A percentile compares a stretch with the other conserved stretches of the same genome.
phyloP scores from a whole-genome alignment of 2,888 invertebrate genomes.

The Nephrotoma appendiculata region DNA sequence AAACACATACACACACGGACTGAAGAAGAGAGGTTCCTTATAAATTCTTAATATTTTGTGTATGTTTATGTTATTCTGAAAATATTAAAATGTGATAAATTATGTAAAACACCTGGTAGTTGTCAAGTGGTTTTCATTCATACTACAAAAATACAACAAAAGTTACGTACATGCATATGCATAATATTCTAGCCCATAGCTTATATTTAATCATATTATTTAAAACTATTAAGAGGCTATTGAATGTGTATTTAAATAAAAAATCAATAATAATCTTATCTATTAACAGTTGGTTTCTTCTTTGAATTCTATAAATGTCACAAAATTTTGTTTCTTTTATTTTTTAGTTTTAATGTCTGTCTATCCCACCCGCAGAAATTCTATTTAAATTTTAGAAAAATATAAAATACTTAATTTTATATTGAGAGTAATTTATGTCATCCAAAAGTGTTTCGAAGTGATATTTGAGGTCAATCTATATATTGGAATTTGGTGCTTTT shows the following conservation, averaged over 20 bases:
- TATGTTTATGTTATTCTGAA: background rate
- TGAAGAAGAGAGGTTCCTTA: background rate
- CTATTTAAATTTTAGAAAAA: background rate
- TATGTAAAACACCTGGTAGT: constrained; percentile 2
- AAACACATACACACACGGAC: background rate
- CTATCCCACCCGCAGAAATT: background rate
- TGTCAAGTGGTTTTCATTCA: constrained; percentile 1
- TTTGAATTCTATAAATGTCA: background rate
- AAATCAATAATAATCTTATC: background rate
- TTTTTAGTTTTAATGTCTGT: background rate
- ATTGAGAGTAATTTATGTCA: background rate
- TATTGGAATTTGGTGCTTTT: background rate
- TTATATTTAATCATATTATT: background rate
- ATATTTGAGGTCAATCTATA: background rate
- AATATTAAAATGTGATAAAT: constrained; percentile 2
- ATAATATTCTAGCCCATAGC: background rate
- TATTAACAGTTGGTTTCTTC: background rate
- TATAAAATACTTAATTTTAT: background rate
- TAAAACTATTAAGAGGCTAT: background rate
- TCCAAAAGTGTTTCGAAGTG: background rate
- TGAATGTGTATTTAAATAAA: background rate
- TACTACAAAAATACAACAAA: background rate
- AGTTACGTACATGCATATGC: background rate
- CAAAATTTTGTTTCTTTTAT: background rate
- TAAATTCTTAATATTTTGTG: background rate